phyloP scores from a whole-genome alignment of 2,113 vertebrate species.

The Chloroceryle aenea region DNA sequence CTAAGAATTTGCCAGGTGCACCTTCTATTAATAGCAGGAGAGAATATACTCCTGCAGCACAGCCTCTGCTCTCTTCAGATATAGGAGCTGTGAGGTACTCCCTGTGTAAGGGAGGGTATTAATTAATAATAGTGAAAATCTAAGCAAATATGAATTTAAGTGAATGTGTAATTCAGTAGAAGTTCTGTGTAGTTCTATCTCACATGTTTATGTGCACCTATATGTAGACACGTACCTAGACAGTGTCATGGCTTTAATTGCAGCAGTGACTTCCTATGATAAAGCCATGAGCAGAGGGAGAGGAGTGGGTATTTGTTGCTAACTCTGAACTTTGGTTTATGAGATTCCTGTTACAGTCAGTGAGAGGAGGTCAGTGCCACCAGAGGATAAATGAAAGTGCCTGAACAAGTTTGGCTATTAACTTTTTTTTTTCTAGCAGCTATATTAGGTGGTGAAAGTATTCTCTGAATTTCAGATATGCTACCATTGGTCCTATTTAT shows the following conservation, averaged over 20 bases:
- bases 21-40: background rate
- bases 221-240: rapidly evolving
- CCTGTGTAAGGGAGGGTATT: background rate
- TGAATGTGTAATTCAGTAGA: background rate
- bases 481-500: background rate
- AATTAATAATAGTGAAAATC: background rate
- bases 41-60: background rate
- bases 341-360: background rate
- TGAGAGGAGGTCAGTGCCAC: background rate
- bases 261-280: background rate
- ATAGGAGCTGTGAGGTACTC: background rate
- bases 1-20: conserved; percentile 1
- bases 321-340: background rate
- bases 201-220: rapidly evolving
- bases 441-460: conserved; percentile 10
- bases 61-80: background rate
- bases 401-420: background rate
- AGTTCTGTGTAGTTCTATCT: background rate
- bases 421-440: background rate
- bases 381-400: background rate
- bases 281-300: background rate
- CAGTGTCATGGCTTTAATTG: background rate
- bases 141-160: background rate
- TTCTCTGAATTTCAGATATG: conserved; percentile 25
- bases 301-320: background rate